Evolutionary conservation across 2,888 invertebrate genomes (phyloP), one percentile per base, ranked within the genome.

Genomic region (Agriotes lineatus): DNA sequence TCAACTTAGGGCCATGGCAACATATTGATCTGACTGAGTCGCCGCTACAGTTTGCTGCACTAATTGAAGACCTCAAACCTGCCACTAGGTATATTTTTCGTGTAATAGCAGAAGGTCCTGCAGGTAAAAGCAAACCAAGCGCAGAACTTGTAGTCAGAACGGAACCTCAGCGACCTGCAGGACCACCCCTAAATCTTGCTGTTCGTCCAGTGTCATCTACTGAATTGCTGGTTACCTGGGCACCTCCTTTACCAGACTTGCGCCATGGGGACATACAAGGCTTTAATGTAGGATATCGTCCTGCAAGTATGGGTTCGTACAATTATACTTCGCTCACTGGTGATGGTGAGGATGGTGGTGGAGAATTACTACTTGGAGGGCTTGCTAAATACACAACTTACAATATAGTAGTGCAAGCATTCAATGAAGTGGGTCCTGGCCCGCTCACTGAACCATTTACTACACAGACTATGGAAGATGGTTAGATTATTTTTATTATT

Each of bases 381-480:
- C 83, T 92, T 39, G 85, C 87, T 52, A 90, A 91, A 70, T 91
- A 89, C 77, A 90, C 90, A 0, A 86, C 90, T 68, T 92, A 92
- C 76, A 88, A 88, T 22, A 86, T 92, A 39, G 90, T 91, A 10
- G 90, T 90, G 37, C 91, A 92, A 80, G 92, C 92, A 1, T 91
- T 90, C 79, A 93, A 93, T 82, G 91, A 91, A 82, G 89, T 92
- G 20, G 92, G 92, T 1, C 88, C 90, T 5, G 92, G 92, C 2
- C 92, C 92, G 0, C 83, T 91, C 1, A 91, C 91, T 0, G 91
- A 91, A 75, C 89, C 90, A 10, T 85, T 88, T 18, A 87, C 89
- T 1, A 89, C 90, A 0, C 91, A 91, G 82, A 92, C 92, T 9
- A 86, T 91, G 85, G 92, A 93, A 83, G 92, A 92, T 81, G 91